Evolutionary conservation across 1,140 invertebrate genomes (phyloP).

Genomic region (Diploscapter pachys): DNA sequence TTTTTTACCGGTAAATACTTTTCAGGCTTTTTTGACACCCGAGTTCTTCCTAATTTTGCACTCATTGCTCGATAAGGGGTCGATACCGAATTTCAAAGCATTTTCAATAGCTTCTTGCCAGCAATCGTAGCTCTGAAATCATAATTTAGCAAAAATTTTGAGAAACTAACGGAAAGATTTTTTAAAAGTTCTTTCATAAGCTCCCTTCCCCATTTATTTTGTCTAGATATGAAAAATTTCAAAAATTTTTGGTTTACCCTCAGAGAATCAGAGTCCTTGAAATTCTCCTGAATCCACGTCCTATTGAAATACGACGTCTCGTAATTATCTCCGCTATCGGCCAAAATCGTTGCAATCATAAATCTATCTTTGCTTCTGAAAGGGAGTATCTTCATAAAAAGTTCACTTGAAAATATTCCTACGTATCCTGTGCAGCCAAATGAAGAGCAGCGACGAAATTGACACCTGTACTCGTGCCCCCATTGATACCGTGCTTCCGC

Average conservation of each 20-base stretch:
- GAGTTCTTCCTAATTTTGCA: no score
- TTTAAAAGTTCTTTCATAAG: not conserved
- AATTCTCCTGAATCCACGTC: conserved; percentile 41
- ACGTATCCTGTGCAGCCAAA: conserved; percentile 34
- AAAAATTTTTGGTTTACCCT: not conserved
- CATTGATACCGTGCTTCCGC: conserved; percentile 36
- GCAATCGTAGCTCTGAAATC: conserved; percentile 37
- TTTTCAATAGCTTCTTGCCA: conserved; percentile 36
- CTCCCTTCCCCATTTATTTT: not conserved
- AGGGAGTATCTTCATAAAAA: not conserved
- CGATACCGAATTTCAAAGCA: no score
- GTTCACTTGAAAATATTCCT: conserved; percentile 16
- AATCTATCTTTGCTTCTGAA: conserved; percentile 8
- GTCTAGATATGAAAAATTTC: not conserved
- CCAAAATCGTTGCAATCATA: conserved; percentile 36
- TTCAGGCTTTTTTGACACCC: no score
- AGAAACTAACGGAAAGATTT: not conserved
- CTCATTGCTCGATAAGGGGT: no score
- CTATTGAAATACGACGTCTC: conserved; percentile 44
- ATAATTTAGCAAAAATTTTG: not conserved
- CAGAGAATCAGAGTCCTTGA: conserved; percentile 42
- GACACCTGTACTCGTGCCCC: conserved; percentile 45
- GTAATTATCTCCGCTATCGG: conserved; percentile 41
- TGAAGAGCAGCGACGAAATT: conserved; percentile 47
- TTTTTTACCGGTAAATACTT: no score